A percentile compares a stretch with the other conserved stretches of the same genome.
Evolutionary conservation across 1,140 invertebrate species (phyloP).

Genomic region (Cherax quadricarinatus): DNA sequence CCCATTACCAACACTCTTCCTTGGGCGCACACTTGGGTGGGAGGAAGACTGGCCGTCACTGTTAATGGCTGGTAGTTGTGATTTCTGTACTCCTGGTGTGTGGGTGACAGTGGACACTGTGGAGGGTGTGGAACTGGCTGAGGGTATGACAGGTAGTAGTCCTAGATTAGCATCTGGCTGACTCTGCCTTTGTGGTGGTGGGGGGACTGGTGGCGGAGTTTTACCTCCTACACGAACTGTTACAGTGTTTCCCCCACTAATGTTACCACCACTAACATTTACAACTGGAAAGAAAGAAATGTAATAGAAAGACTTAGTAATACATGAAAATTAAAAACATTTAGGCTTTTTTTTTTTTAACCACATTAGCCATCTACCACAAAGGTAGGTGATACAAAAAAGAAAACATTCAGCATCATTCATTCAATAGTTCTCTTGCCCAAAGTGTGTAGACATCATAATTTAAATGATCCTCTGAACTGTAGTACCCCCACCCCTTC

Average conservation of each 20-base stretch:
- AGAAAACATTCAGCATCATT: too few relatives aligned
- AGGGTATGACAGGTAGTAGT: conserved; percentile 39
- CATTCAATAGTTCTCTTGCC: too few relatives aligned
- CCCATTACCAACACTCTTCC: conserved; percentile 60
- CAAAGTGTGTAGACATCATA: too few relatives aligned
- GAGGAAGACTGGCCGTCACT: conserved; percentile 35
- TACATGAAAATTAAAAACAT: too few relatives aligned
- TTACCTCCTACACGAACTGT: conserved; percentile 61
- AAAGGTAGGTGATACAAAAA: too few relatives aligned
- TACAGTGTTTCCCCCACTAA: conserved; percentile 43
- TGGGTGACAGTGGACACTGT: conserved; percentile 30
- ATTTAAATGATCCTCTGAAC: too few relatives aligned
- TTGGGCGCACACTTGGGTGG: conserved; percentile 48
- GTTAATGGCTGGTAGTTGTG: conserved; percentile 51
- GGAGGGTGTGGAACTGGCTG: conserved; percentile 24
- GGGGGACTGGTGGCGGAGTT: conserved; percentile 54
- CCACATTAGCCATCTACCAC: too few relatives aligned
- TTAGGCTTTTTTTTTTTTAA: too few relatives aligned
- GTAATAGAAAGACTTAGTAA: neutral
- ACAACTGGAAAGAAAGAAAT: conserved; percentile 49
- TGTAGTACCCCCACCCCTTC: too few relatives aligned
- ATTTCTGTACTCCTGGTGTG: conserved; percentile 22
- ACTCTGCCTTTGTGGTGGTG: conserved; percentile 31
- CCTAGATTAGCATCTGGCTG: conserved; percentile 20
- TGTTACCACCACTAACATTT: conserved; percentile 44